Percentiles rank a stretch among this genome's conserved stretches.
These are phyloP conservation scores for Staurois parvus DNA, from an alignment of 2,797 vertebrate species.

Conservation along the genomic window DNA sequence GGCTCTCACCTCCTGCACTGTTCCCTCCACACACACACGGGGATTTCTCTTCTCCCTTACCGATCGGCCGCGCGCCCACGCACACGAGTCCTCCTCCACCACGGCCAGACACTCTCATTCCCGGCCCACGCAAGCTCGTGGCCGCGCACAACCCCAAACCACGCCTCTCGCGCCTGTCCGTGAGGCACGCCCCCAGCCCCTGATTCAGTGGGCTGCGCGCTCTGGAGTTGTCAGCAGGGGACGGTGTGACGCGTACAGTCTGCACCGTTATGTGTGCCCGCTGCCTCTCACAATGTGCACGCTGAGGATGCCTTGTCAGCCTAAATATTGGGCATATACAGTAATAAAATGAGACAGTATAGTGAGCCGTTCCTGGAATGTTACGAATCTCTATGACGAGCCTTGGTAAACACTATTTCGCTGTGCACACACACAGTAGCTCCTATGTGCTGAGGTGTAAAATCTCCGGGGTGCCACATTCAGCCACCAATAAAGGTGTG, in stretches of 20 bases:
- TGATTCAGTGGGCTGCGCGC: not conserved
- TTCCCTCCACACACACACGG: not conserved
- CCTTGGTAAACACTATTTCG: too few species aligned
- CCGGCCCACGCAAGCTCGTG: slow-evolving; percentile 14
- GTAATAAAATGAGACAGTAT: too few species aligned
- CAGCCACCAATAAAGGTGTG: too few species aligned
- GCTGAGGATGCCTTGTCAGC: not conserved
- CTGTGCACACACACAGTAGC: too few species aligned
- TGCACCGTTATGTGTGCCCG: not conserved
- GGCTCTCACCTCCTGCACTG: slow-evolving; percentile 27
- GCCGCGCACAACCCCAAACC: not conserved
- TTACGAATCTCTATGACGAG: too few species aligned
- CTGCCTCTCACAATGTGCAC: not conserved
- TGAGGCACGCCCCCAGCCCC: not conserved
- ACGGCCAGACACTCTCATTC: slow-evolving; percentile 4
- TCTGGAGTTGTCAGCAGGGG: not conserved
- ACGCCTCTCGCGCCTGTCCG: not conserved
- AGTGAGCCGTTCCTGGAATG: too few species aligned
- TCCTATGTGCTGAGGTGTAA: too few species aligned
- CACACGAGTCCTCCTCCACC: slow-evolving; percentile 11
- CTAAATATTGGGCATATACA: too few species aligned
- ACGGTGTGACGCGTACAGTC: not conserved
- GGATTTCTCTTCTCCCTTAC: slow-evolving; percentile 9
- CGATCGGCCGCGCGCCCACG: slow-evolving; percentile 45
- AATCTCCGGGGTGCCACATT: too few species aligned